These are phyloP conservation scores for Apis florea DNA, from an alignment of 1,140 invertebrate genomes.

Conservation along the genomic window DNA sequence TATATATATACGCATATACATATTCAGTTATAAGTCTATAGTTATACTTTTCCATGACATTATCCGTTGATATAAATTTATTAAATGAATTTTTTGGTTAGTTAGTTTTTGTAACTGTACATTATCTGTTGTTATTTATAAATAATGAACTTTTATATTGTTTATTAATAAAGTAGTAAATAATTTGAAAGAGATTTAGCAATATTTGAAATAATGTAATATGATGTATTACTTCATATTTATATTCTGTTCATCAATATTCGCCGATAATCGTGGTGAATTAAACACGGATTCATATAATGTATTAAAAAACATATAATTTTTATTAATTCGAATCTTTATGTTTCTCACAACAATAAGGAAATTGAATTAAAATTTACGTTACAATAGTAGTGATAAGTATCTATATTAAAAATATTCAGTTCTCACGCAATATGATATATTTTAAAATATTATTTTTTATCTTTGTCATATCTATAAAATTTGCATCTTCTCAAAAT, in stretches of 20 bases:
- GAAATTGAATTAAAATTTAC: background rate
- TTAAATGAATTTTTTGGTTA: background rate
- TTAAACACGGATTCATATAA: background rate
- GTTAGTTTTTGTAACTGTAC: background rate
- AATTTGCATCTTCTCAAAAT: conserved; percentile 63
- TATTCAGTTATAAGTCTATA: no score
- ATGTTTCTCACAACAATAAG: background rate
- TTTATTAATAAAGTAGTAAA: background rate
- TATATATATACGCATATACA: no score
- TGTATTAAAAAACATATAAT: background rate
- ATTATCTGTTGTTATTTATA: background rate
- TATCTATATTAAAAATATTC: background rate
- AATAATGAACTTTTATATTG: background rate
- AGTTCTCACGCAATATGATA: conserved; percentile 26
- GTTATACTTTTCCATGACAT: background rate
- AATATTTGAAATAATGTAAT: background rate
- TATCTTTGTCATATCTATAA: conserved; percentile 45
- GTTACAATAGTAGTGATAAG: background rate
- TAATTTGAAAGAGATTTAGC: background rate
- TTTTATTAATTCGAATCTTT: background rate
- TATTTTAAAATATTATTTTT: conserved; percentile 17
- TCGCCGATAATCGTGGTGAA: background rate
- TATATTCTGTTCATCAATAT: background rate
- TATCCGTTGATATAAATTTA: background rate
- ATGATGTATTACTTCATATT: background rate